phyloP scores from a whole-genome alignment of 2,113 vertebrate species.

The Orthonyx spaldingii region DNA sequence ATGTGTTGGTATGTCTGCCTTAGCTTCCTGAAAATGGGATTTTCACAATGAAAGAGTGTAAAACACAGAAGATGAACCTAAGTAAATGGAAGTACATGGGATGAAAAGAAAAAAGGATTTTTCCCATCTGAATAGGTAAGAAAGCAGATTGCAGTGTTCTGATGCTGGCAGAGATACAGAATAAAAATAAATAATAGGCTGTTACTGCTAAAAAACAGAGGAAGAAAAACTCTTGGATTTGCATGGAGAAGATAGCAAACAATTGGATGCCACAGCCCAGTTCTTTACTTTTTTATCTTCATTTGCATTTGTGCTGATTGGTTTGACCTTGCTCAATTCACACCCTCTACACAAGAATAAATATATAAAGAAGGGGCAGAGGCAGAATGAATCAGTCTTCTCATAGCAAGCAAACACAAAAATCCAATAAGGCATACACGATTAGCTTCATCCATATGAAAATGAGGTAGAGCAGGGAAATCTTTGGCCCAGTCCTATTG shows the following conservation, averaged over 20 bases:
- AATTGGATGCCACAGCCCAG: neutral
- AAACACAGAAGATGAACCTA: neutral
- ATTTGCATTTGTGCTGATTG: constrained; percentile 33
- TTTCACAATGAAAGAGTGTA: neutral
- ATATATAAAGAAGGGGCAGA: neutral
- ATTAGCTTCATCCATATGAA: neutral
- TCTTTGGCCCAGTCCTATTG: neutral
- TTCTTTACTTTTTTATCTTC: constrained; percentile 2
- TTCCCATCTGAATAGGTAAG: neutral
- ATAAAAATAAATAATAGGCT: neutral
- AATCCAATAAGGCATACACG: neutral
- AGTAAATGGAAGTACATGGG: neutral
- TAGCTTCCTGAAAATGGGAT: neutral
- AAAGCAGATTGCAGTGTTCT: neutral
- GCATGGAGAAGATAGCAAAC: neutral
- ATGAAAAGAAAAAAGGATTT: neutral
- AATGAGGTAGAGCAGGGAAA: neutral
- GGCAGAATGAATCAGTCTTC: neutral
- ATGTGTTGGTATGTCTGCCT: neutral
- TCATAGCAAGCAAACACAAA: neutral
- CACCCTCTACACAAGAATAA: neutral
- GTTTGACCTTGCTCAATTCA: constrained; percentile 29
- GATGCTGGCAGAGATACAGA: neutral
- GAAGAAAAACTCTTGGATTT: neutral
- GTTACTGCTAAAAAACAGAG: neutral